These are phyloP conservation scores for Pao palembangensis DNA, from an alignment of 2,113 vertebrate genomes.

Conservation along the genomic window DNA sequence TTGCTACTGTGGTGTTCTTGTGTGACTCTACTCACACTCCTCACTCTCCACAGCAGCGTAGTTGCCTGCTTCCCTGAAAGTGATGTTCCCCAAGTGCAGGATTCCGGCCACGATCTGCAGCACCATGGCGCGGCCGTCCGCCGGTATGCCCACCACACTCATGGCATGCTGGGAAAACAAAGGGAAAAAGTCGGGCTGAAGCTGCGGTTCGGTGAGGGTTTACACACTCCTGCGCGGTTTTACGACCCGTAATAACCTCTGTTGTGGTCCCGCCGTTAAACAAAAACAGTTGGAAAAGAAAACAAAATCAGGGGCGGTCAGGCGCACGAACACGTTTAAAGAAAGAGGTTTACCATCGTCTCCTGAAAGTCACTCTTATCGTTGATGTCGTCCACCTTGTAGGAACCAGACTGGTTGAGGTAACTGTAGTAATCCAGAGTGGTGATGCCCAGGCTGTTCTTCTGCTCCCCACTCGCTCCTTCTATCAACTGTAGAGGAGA, in stretches of 20 bases:
- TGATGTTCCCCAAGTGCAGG: conserved; percentile 94
- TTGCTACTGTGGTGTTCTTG: no score
- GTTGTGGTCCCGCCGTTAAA: conserved; percentile 55
- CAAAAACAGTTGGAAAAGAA: conserved; percentile 44
- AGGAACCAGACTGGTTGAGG: conserved; percentile 94
- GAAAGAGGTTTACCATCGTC: conserved; percentile 78
- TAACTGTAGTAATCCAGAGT: conserved; percentile 93
- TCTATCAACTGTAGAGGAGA: conserved; percentile 84
- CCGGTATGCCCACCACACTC: conserved; percentile 92
- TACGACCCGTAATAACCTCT: conserved; percentile 55
- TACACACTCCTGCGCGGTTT: conserved; percentile 35
- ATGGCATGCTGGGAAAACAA: conserved; percentile 85
- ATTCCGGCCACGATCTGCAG: conserved; percentile 94
- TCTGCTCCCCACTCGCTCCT: conserved; percentile 88
- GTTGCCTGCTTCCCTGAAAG: conserved; percentile 92
- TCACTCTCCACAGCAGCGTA: conserved; percentile 95
- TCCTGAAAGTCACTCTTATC: conserved; percentile 93
- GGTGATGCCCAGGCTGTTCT: conserved; percentile 88
- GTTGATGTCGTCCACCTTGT: conserved; percentile 97
- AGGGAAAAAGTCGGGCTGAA: conserved; percentile 23
- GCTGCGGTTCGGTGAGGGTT: conserved; percentile 19
- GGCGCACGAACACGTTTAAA: conserved; percentile 5
- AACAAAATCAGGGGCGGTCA: conserved; percentile 14
- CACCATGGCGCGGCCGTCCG: conserved; percentile 83
- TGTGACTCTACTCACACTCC: conserved; percentile 81